Conservation (phyloP, 1,140 invertebrate species). For the Macrostomum lignano region DNA sequence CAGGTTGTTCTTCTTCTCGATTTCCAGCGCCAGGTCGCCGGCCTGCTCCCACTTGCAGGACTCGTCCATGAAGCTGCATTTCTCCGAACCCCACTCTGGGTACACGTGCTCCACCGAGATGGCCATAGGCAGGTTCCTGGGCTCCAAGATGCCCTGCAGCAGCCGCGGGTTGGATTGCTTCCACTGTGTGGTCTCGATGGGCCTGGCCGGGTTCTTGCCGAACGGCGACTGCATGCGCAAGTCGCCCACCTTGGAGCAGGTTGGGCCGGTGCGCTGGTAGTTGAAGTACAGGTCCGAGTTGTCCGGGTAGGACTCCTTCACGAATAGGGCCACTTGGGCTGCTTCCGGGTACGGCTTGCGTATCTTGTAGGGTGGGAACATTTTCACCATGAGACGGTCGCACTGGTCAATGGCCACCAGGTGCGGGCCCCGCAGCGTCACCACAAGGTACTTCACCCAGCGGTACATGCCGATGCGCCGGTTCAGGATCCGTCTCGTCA, state of each 20-base stretch:
- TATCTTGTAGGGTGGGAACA: neutral
- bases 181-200: neutral
- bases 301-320: neutral
- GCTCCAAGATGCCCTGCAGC: neutral
- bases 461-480: neutral
- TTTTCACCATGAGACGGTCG: neutral
- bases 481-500: neutral
- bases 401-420: neutral
- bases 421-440: neutral
- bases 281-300: neutral
- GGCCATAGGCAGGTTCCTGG: no score
- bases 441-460: neutral
- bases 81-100: no score
- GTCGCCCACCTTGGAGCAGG: neutral
- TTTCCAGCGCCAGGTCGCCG: no score
- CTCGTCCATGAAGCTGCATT: no score
- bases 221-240: neutral
- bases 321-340: neutral
- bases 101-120: no score
- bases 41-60: no score
- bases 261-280: neutral
- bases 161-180: neutral
- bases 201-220: neutral
- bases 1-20: no score
- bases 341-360: neutral